These are phyloP conservation scores for Schizothorax lantsangensis DNA, from an alignment of 2,797 vertebrate genomes.

Conservation along the genomic window DNA sequence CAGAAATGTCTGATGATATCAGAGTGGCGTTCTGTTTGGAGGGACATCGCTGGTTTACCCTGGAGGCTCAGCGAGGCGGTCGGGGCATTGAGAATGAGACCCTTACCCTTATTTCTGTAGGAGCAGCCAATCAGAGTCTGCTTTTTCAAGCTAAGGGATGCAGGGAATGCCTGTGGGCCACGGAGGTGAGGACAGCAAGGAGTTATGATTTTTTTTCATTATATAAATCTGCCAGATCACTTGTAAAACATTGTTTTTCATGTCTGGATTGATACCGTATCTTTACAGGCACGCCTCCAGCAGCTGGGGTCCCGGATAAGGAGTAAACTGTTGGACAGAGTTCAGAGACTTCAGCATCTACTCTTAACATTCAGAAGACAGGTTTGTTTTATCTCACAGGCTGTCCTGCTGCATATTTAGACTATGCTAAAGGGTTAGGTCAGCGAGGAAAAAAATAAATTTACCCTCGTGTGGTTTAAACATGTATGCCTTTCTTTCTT, in stretches of 20 bases:
- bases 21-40: conserved; percentile 72
- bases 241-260: conserved; percentile 8
- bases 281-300: conserved; percentile 73
- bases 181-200: conserved; percentile 37
- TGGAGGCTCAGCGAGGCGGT: conserved; percentile 71
- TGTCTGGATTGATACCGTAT: conserved; percentile 21
- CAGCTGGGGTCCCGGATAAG: conserved; percentile 72
- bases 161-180: conserved; percentile 67
- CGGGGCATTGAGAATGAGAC: conserved; percentile 61
- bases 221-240: conserved; percentile 18
- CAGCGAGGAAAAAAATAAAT: background rate
- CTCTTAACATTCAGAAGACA: conserved; percentile 75
- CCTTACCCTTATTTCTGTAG: conserved; percentile 71
- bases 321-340: conserved; percentile 74
- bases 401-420: background rate
- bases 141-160: conserved; percentile 76
- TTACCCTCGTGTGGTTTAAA: background rate
- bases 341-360: conserved; percentile 72
- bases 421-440: background rate
- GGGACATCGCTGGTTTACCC: conserved; percentile 59
- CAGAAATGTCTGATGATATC: conserved; percentile 74
- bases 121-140: conserved; percentile 76
- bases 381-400: conserved; percentile 64
- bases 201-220: background rate
- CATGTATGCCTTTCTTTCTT: background rate